These are phyloP conservation scores for Balaenoptera acutorostrata DNA, from an alignment of 2,113 vertebrate genomes.

Conservation along the genomic window DNA sequence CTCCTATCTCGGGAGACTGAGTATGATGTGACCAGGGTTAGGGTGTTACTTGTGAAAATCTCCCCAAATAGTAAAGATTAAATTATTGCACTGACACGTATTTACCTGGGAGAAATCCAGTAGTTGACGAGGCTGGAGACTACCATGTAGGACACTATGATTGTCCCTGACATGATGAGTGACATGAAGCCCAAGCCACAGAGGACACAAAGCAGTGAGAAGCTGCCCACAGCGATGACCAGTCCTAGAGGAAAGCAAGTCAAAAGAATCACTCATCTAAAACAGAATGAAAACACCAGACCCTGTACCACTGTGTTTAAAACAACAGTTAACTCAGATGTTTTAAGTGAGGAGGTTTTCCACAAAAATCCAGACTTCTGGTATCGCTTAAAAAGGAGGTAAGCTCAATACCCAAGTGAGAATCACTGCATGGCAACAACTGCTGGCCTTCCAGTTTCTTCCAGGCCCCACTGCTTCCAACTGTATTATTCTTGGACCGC, in stretches of 20 bases:
- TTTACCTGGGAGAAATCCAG: conserved; percentile 78
- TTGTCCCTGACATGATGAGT: conserved; percentile 76
- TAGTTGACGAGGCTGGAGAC: conserved; percentile 78
- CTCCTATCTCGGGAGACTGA: neutral
- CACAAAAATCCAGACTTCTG: neutral
- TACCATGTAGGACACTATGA: conserved; percentile 77
- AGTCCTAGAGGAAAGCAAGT: conserved; percentile 78
- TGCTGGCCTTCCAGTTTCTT: neutral
- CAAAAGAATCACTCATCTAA: neutral
- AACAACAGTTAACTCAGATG: neutral
- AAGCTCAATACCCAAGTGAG: neutral
- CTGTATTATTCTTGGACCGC: neutral
- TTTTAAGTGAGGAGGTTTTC: neutral
- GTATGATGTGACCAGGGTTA: neutral
- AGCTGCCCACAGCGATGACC: conserved; percentile 82
- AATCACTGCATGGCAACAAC: neutral
- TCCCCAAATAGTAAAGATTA: neutral
- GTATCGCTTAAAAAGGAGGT: neutral
- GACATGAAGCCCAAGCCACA: conserved; percentile 84
- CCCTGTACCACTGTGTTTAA: neutral
- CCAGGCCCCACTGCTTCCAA: neutral
- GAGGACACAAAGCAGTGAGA: conserved; percentile 85
- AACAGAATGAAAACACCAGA: neutral
- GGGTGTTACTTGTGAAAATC: neutral
- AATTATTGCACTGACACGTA: neutral